Evolutionary conservation across 2,113 vertebrate genomes (phyloP).

Genomic region (Hiodon tergisus): DNA sequence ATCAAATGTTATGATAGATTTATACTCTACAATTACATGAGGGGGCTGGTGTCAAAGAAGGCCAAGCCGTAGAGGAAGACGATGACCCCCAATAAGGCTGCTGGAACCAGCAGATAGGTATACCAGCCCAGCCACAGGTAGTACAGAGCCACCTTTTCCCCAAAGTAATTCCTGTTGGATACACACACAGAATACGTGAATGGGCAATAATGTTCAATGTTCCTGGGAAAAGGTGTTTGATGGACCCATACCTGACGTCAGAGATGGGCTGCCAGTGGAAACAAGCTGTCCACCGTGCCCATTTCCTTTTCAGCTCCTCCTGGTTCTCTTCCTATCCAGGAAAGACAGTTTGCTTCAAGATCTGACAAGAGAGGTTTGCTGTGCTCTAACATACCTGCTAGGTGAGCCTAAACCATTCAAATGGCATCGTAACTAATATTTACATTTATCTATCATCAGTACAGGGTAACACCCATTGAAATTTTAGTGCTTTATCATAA

Average conservation of each 20-base stretch:
- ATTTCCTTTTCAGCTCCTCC: conserved; percentile 46
- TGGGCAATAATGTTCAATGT: background rate
- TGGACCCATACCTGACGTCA: conserved; percentile 62
- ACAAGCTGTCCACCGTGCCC: conserved; percentile 71
- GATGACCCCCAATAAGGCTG: conserved; percentile 59
- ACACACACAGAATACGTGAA: background rate
- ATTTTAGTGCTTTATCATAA: no score
- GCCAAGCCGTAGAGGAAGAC: conserved; percentile 72
- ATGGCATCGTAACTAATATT: no score
- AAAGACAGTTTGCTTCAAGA: background rate
- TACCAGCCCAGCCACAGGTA: conserved; percentile 91
- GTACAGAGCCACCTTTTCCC: conserved; percentile 88
- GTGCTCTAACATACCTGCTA: no score
- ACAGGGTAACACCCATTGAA: no score
- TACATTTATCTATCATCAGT: no score
- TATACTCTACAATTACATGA: conserved; percentile 69
- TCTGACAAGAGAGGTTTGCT: no score
- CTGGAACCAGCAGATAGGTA: conserved; percentile 71
- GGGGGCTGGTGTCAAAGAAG: conserved; percentile 69
- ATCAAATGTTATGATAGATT: background rate
- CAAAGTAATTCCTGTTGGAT: conserved; percentile 74
- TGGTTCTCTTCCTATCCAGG: conserved; percentile 42
- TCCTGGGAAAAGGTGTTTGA: background rate
- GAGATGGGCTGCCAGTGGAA: conserved; percentile 56
- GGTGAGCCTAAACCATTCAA: no score